Percentiles rank a stretch among this genome's conserved stretches.
Evolutionary conservation across 2,888 invertebrate genomes (phyloP).

Genomic region (Lycophotia porphyrea): DNA sequence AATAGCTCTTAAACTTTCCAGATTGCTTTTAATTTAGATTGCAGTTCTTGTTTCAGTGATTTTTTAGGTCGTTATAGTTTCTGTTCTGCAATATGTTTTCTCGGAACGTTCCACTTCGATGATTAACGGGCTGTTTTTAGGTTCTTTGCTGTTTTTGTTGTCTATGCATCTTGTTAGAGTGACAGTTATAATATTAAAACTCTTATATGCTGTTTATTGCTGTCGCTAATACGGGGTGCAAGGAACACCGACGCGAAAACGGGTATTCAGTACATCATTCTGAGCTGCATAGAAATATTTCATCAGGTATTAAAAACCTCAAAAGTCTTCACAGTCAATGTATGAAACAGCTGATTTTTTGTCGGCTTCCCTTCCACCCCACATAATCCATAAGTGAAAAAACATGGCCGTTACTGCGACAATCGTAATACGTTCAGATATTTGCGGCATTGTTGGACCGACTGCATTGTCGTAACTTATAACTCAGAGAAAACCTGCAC

Average conservation of each 20-base stretch:
- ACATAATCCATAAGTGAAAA: slow-evolving; percentile 31
- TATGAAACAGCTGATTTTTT: too few species aligned
- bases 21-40: slow-evolving; percentile 57
- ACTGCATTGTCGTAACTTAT: slow-evolving; percentile 6
- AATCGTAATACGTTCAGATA: background rate
- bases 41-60: slow-evolving; percentile 53
- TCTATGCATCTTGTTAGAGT: slow-evolving; percentile 6
- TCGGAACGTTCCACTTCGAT: background rate
- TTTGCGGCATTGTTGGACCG: background rate
- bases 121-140: slow-evolving; percentile 17
- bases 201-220: slow-evolving; percentile 31
- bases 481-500: background rate
- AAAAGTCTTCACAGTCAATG: too few species aligned
- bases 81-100: slow-evolving; percentile 2
- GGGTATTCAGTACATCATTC: too few species aligned
- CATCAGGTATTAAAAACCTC: too few species aligned
- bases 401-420: background rate
- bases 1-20: slow-evolving; percentile 39
- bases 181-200: slow-evolving; percentile 27
- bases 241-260: too few species aligned
- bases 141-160: slow-evolving; percentile 23
- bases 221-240: too few species aligned
- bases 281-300: too few species aligned
- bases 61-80: slow-evolving; percentile 40
- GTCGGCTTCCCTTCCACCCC: too few species aligned